Evolutionary conservation across 2,888 invertebrate genomes (phyloP).

Genomic region (Nephrotoma appendiculata): DNA sequence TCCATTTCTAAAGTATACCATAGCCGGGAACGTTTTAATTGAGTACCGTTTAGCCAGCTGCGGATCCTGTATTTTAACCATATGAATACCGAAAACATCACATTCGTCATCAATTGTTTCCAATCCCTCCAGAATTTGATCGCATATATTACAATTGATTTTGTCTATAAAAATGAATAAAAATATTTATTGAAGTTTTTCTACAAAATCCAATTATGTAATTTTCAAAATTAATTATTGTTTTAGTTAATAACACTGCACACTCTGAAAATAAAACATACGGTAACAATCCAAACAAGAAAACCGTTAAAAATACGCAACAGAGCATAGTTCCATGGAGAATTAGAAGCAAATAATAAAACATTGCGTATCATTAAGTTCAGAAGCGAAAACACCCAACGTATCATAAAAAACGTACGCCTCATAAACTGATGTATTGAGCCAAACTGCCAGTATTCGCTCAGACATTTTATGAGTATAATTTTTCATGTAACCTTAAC

Average conservation of each 20-base stretch:
- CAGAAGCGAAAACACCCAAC: neutral
- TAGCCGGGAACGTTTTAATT: slow-evolving; percentile 85
- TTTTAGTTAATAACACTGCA: neutral
- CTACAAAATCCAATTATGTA: neutral
- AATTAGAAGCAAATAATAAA: neutral
- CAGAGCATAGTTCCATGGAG: neutral
- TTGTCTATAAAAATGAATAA: slow-evolving; percentile 45
- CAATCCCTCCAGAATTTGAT: slow-evolving; percentile 73
- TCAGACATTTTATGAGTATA: neutral
- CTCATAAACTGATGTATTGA: neutral
- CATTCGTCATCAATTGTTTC: slow-evolving; percentile 85
- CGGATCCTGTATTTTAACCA: slow-evolving; percentile 86
- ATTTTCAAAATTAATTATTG: neutral
- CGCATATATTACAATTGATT: slow-evolving; percentile 82
- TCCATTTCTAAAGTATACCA: slow-evolving; percentile 83
- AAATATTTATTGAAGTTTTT: neutral
- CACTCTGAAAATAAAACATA: neutral
- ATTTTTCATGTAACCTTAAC: neutral
- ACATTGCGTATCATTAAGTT: neutral
- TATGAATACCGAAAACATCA: slow-evolving; percentile 82
- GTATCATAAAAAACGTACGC: slow-evolving; percentile 9
- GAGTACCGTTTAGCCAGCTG: slow-evolving; percentile 84
- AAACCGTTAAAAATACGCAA: neutral
- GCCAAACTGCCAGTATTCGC: neutral
- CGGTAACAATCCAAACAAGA: neutral